These are phyloP conservation scores for Rynchops niger DNA, from an alignment of 2,113 vertebrate genomes.

Conservation along the genomic window DNA sequence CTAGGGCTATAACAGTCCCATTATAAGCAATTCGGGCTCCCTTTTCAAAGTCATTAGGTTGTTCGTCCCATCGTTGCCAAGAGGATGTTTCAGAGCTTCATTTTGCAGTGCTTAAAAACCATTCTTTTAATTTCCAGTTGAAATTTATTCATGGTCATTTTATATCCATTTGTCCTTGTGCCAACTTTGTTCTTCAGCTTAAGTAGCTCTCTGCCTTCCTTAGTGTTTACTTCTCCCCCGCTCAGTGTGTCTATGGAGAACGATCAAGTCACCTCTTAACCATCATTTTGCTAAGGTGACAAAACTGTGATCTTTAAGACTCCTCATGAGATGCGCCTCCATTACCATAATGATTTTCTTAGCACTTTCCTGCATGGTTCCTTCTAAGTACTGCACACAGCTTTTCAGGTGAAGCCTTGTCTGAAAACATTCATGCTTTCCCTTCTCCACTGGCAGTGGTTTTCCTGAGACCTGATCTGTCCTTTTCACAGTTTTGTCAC, in stretches of 20 bases:
- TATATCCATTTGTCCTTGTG: slow-evolving; percentile 7
- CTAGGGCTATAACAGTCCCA: background rate
- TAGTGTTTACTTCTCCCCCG: background rate
- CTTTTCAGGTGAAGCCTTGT: background rate
- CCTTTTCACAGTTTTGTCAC: background rate
- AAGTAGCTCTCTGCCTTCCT: background rate
- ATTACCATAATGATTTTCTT: background rate
- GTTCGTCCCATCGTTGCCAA: background rate
- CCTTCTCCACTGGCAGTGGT: background rate
- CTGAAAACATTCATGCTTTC: background rate
- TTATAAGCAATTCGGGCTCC: background rate
- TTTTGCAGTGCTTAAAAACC: slow-evolving; percentile 29
- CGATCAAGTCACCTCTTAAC: background rate
- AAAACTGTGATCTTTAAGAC: background rate
- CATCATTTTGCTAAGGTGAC: background rate
- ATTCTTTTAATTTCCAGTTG: slow-evolving; percentile 26
- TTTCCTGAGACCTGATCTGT: slow-evolving; percentile 3
- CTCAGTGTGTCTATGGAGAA: background rate
- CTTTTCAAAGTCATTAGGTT: slow-evolving; percentile 12
- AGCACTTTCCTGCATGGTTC: background rate
- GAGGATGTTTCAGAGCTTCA: slow-evolving; percentile 7
- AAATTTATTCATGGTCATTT: slow-evolving; percentile 24
- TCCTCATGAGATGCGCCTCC: background rate
- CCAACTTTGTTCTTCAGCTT: slow-evolving; percentile 27
- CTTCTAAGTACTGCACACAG: background rate